Evolutionary conservation across 1,140 invertebrate genomes (phyloP).

Genomic region (Drosophila aff.): DNA sequence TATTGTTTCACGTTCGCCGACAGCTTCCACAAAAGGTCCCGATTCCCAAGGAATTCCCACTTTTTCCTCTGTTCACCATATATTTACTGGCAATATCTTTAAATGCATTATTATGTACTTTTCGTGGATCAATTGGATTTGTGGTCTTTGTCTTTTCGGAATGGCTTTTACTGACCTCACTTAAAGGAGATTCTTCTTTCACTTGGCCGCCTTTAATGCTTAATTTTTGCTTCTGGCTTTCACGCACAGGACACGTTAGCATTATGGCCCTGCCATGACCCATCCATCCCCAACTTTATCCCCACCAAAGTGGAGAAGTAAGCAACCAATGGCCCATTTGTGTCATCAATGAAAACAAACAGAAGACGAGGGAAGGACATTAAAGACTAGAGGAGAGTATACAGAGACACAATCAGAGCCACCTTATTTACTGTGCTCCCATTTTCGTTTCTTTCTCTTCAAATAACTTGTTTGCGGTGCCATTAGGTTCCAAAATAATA

Average conservation of each 20-base stretch:
- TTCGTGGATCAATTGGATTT: conserved; percentile 52
- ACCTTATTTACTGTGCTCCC: conserved; percentile 23
- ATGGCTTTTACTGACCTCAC: not conserved
- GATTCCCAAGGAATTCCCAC: too few relatives aligned
- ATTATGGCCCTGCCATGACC: conserved; percentile 9
- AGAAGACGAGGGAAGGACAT: conserved; percentile 14
- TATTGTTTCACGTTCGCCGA: conserved; percentile 12
- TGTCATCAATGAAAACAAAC: conserved; percentile 73
- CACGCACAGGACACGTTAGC: conserved; percentile 16
- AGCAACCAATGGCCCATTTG: conserved; percentile 60
- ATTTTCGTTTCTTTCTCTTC: not conserved
- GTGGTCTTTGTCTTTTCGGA: not conserved
- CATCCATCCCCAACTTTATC: conserved; percentile 2
- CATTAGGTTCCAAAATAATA: not conserved
- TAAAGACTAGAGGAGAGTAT: not conserved
- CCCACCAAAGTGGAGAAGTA: conserved; percentile 10
- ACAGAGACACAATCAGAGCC: not conserved
- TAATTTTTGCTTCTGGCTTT: conserved; percentile 4
- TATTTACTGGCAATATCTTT: conserved; percentile 11
- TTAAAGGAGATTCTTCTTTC: not conserved
- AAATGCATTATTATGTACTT: conserved; percentile 19
- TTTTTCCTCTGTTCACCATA: not conserved
- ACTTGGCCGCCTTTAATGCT: not conserved
- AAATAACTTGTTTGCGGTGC: not conserved
- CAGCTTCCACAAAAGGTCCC: not conserved